Evolutionary conservation across 2,797 vertebrate species (phyloP).

Genomic region (Coregonus suidteri): DNA sequence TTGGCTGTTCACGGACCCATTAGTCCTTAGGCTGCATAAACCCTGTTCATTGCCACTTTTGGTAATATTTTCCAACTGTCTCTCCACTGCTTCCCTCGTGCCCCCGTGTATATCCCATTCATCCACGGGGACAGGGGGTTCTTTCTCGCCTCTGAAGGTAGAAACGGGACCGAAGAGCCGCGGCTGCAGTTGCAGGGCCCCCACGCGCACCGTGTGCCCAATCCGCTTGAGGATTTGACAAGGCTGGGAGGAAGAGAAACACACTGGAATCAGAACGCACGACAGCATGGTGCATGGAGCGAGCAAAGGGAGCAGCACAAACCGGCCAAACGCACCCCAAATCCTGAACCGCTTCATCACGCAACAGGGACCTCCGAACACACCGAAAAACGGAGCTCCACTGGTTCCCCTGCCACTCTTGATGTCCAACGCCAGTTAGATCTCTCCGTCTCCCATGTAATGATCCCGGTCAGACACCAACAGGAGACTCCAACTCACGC

Average conservation of each 20-base stretch:
- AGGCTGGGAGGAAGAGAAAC: constrained; percentile 82
- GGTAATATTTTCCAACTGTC: constrained; percentile 23
- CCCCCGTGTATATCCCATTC: constrained; percentile 32
- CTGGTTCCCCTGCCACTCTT: constrained; percentile 38
- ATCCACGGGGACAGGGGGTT: constrained; percentile 8
- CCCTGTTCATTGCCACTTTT: constrained; percentile 31
- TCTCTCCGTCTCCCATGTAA: constrained; percentile 18
- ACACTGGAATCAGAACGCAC: constrained; percentile 73
- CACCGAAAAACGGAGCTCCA: constrained; percentile 38
- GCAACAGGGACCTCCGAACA: constrained; percentile 46
- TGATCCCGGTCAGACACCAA: constrained; percentile 53
- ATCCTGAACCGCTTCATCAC: constrained; percentile 76
- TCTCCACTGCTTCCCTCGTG: constrained; percentile 11
- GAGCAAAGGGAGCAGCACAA: constrained; percentile 73
- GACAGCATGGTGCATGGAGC: constrained; percentile 77
- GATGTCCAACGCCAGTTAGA: constrained; percentile 37
- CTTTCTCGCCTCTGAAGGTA: constrained; percentile 2
- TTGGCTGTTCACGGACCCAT: constrained; percentile 30
- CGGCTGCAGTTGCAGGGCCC: constrained; percentile 83
- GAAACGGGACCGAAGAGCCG: constrained; percentile 51
- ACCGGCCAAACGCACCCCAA: constrained; percentile 74
- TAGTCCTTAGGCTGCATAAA: constrained; percentile 26
- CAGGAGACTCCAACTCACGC: constrained; percentile 36
- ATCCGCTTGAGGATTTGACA: constrained; percentile 85
- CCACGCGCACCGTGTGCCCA: constrained; percentile 83